Conservation (phyloP, 1,140 invertebrate species). For the Drosophila simulans region DNA sequence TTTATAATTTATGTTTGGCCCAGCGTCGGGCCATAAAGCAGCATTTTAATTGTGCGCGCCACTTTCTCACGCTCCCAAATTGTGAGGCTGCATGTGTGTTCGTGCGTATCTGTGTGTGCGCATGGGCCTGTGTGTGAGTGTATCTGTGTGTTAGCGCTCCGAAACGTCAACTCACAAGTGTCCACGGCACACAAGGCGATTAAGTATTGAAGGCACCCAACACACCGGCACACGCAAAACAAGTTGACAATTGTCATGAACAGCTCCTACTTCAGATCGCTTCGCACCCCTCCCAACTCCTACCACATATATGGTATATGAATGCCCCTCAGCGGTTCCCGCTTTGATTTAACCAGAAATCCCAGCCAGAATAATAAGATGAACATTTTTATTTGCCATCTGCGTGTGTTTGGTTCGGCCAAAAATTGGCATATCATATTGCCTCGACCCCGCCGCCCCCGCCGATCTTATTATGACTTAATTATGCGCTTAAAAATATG, state of each 20-base stretch:
- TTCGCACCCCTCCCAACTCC: background rate
- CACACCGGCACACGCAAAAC: conserved; percentile 49
- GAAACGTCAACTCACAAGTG: conserved; percentile 75
- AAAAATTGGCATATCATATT: conserved; percentile 76
- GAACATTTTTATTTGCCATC: conserved; percentile 73
- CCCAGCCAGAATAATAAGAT: conserved; percentile 77
- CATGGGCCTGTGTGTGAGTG: background rate
- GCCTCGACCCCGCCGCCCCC: conserved; percentile 15
- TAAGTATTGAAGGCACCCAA: conserved; percentile 77
- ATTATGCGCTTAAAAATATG: conserved; percentile 73
- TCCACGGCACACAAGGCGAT: conserved; percentile 70
- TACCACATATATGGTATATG: too few species aligned
- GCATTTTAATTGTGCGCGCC: conserved; percentile 78
- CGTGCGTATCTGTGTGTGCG: conserved; percentile 1
- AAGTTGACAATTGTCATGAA: conserved; percentile 82
- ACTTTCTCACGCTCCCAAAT: conserved; percentile 81
- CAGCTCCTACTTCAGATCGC: conserved; percentile 17
- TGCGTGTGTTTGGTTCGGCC: conserved; percentile 27
- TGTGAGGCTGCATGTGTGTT: conserved; percentile 18
- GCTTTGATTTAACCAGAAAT: conserved; percentile 78
- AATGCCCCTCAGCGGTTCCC: conserved; percentile 6
- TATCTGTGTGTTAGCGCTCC: conserved; percentile 20
- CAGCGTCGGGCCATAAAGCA: conserved; percentile 73
- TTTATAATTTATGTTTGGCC: conserved; percentile 77
- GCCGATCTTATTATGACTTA: conserved; percentile 70